Evolutionary conservation across 1,140 invertebrate genomes (phyloP).

Genomic region (Penaeus vannamei): DNA sequence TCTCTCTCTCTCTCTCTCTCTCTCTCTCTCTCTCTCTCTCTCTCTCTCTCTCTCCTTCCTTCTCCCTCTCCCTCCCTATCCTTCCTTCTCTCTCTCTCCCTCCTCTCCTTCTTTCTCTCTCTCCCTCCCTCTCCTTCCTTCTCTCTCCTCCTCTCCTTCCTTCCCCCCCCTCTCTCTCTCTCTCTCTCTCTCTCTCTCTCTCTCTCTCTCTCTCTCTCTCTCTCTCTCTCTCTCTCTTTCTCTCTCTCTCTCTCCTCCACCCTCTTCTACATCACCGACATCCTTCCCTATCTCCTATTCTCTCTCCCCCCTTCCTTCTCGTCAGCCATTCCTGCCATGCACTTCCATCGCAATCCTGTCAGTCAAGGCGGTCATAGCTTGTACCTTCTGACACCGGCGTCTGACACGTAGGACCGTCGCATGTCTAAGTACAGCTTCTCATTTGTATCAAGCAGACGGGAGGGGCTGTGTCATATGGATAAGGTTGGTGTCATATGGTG

Average conservation of each 20-base stretch:
- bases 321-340: too few species aligned
- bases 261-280: not conserved
- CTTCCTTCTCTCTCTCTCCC: not conserved
- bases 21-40: not conserved
- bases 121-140: not conserved
- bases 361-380: too few species aligned
- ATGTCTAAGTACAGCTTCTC: too few species aligned
- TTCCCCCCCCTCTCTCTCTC: not conserved
- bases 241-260: not conserved
- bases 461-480: too few species aligned
- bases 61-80: too few species aligned
- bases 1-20: constrained; percentile 6
- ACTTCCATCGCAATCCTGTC: too few species aligned
- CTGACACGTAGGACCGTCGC: too few species aligned
- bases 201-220: constrained; percentile 9
- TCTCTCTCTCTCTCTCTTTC: constrained; percentile 28
- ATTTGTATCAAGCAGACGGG: too few species aligned
- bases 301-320: not conserved
- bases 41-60: not conserved
- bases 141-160: too few species aligned
- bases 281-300: not conserved
- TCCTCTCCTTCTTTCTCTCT: not conserved
- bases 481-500: too few species aligned
- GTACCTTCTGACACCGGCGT: too few species aligned
- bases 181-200: constrained; percentile 8